Evolutionary conservation across 2,113 vertebrate genomes (phyloP).

Genomic region (Spermophilus dauricus): DNA sequence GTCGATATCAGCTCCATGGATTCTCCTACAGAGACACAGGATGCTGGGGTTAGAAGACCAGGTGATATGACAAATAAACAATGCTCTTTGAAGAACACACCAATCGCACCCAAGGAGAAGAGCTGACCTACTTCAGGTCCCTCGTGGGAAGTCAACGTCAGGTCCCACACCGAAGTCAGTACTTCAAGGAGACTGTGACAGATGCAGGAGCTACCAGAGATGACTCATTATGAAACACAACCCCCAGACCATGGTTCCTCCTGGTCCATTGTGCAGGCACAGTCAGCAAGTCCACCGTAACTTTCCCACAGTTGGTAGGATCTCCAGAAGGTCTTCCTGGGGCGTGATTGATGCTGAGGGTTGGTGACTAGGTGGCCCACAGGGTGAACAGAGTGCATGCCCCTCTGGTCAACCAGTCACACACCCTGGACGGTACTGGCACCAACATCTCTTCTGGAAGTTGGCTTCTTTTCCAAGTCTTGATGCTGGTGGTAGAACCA

Average conservation of each 20-base stretch:
- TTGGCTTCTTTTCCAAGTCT: background rate
- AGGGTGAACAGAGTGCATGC: conserved; percentile 26
- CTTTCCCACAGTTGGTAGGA: background rate
- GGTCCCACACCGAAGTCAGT: background rate
- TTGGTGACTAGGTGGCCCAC: conserved; percentile 59
- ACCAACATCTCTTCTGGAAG: conserved; percentile 55
- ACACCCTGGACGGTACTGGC: background rate
- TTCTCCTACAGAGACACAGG: conserved; percentile 13
- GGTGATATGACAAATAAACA: fast-evolving
- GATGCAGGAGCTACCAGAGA: background rate
- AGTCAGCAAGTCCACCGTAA: background rate
- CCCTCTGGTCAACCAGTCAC: conserved; percentile 65
- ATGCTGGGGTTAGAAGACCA: background rate
- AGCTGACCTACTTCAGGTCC: background rate
- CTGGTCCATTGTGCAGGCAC: background rate
- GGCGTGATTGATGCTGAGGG: conserved; percentile 33
- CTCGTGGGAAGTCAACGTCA: background rate
- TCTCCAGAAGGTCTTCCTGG: background rate
- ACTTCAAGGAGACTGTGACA: background rate
- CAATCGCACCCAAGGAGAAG: conserved; percentile 17
- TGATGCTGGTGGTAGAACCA: background rate
- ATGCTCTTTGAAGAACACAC: background rate
- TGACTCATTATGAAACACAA: background rate
- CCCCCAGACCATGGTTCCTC: background rate
- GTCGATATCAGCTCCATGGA: background rate